Evolutionary conservation across 1,140 invertebrate genomes (phyloP).

Genomic region (Portunus trituberculatus): DNA sequence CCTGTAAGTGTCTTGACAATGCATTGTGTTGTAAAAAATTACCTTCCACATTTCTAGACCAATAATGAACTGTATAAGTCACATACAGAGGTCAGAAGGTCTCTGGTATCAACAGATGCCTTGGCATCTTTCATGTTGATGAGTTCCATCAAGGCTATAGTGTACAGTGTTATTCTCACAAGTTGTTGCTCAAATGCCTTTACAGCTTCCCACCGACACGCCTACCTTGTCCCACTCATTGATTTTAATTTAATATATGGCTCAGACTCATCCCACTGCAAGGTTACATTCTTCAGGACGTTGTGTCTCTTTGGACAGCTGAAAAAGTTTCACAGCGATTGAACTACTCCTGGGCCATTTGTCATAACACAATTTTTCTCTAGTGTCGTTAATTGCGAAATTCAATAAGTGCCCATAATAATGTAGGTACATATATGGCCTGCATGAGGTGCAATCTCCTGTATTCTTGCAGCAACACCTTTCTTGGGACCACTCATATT

Average conservation of each 20-base stretch:
- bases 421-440: constrained; percentile 42
- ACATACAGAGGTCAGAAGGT: constrained; percentile 28
- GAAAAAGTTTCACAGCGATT: neutral
- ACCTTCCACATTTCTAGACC: neutral
- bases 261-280: neutral
- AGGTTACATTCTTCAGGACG: constrained; percentile 29
- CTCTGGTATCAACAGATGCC: constrained; percentile 7
- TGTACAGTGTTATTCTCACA: no score
- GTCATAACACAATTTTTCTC: constrained; percentile 6
- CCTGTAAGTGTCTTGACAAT: constrained; percentile 30
- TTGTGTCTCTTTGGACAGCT: neutral
- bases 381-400: constrained; percentile 24
- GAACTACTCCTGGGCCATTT: neutral
- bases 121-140: constrained; percentile 32
- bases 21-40: constrained; percentile 30
- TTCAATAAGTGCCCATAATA: constrained; percentile 18
- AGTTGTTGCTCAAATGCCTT: no score
- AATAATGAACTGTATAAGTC: constrained; percentile 33
- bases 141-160: constrained; percentile 39
- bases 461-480: constrained; percentile 30
- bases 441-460: neutral
- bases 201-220: no score
- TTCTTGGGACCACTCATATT: constrained; percentile 30
- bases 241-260: no score
- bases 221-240: no score